Conservation (phyloP, 2,113 vertebrate species). For the Archocentrus centrarchus region DNA sequence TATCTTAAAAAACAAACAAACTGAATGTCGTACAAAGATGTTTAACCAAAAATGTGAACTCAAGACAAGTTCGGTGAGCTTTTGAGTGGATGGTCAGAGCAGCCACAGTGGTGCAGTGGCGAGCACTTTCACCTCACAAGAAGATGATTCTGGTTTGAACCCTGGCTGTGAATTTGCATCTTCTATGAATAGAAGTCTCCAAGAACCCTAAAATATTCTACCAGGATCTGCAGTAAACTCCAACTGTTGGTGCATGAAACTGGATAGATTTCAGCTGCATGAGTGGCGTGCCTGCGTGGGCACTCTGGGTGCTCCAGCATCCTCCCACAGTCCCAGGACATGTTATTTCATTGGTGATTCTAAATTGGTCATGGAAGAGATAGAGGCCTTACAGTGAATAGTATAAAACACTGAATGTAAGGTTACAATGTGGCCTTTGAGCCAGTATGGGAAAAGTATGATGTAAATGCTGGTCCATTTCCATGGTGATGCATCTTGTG, state of each 20-base stretch:
- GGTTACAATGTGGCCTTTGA: no score
- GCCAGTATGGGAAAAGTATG: no score
- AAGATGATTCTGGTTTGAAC: background rate
- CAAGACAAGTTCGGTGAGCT: background rate
- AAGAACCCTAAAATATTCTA: background rate
- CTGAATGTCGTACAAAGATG: no score
- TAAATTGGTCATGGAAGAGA: background rate
- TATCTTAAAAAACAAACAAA: no score
- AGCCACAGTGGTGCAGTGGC: background rate
- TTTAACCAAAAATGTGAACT: background rate
- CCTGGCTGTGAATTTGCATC: background rate
- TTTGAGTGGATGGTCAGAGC: background rate
- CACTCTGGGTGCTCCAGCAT: accelerated
- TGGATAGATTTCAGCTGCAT: no score
- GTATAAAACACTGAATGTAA: no score
- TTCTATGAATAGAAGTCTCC: no score
- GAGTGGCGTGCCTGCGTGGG: background rate
- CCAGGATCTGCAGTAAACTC: background rate
- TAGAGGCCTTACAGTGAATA: background rate
- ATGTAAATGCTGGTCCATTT: background rate
- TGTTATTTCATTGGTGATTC: background rate
- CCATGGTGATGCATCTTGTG: background rate
- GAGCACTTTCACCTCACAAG: no score
- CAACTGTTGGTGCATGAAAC: background rate
- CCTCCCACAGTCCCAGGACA: background rate